phyloP scores from a whole-genome alignment of 92 coral and sea anemone genomes.

The Galaxea fascicularis region DNA sequence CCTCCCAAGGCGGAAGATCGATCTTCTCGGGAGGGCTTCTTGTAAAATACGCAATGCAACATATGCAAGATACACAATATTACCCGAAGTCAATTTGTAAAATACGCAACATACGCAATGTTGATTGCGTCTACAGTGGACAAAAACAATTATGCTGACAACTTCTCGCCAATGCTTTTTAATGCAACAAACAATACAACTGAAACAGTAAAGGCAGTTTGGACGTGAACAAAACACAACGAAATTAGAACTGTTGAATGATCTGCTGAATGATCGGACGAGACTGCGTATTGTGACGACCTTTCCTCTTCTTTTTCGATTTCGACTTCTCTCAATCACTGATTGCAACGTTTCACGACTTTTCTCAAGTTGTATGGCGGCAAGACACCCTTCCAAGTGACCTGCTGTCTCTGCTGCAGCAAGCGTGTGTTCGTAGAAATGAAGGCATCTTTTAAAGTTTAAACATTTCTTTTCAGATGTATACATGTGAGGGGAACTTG shows the following conservation, averaged over 20 bases:
- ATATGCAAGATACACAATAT: not conserved
- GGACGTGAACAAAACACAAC: not conserved
- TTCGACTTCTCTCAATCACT: conserved; percentile 17
- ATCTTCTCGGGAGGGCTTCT: too few relatives aligned
- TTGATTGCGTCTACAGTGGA: not conserved
- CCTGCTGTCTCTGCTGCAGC: conserved; percentile 26
- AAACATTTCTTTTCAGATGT: not conserved
- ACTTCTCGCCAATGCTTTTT: too few relatives aligned
- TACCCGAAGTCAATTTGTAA: not conserved
- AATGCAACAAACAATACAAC: too few relatives aligned
- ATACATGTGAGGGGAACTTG: conserved; percentile 10
- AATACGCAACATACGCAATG: not conserved
- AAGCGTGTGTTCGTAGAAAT: conserved; percentile 9
- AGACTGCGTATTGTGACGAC: conserved; percentile 22
- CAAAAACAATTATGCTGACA: not conserved
- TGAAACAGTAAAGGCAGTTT: too few relatives aligned
- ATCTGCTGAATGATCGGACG: conserved; percentile 17
- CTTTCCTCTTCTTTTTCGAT: conserved; percentile 21
- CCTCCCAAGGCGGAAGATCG: too few relatives aligned
- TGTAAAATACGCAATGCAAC: not conserved
- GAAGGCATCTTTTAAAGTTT: not conserved
- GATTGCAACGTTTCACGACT: conserved; percentile 15
- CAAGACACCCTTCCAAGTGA: not conserved
- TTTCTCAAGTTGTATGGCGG: not conserved
- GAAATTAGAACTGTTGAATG: not conserved